Conservation (phyloP, 1,140 invertebrate species). For the Chlorops oryzae region DNA sequence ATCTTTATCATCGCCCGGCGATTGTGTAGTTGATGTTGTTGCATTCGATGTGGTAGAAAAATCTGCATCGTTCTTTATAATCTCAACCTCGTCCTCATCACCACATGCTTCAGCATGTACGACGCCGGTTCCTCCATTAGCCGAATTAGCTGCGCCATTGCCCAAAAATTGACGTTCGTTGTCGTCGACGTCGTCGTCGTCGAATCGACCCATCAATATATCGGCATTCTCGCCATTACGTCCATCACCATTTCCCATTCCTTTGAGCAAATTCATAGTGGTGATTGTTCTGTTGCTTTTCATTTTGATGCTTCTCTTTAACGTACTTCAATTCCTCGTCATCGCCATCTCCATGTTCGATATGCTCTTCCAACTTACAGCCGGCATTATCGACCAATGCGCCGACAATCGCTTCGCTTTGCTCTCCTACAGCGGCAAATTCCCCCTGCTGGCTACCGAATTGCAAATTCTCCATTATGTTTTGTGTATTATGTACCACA, state of each 20-base stretch:
- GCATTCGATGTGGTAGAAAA: slow-evolving; percentile 41
- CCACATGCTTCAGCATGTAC: neutral
- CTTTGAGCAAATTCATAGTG: slow-evolving; percentile 7
- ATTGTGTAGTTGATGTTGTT: slow-evolving; percentile 24
- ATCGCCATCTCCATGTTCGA: slow-evolving; percentile 29
- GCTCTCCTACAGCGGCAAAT: slow-evolving; percentile 10
- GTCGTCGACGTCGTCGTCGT: neutral
- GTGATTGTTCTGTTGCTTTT: slow-evolving; percentile 28
- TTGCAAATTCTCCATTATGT: slow-evolving; percentile 34
- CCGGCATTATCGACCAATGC: slow-evolving; percentile 22
- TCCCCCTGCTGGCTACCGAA: slow-evolving; percentile 23
- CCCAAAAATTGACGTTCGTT: neutral
- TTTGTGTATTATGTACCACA: slow-evolving; percentile 34
- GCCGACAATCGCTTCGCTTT: slow-evolving; percentile 23
- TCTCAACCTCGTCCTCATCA: slow-evolving; percentile 34
- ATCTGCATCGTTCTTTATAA: slow-evolving; percentile 38
- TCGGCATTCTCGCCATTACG: neutral
- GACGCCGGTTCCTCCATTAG: slow-evolving; percentile 11
- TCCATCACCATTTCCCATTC: slow-evolving; percentile 13
- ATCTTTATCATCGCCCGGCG: slow-evolving; percentile 28
- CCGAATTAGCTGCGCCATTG: neutral
- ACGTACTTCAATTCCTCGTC: slow-evolving; percentile 42
- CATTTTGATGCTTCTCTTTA: slow-evolving; percentile 43
- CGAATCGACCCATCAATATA: slow-evolving; percentile 16
- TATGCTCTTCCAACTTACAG: slow-evolving; percentile 23